Evolutionary conservation across 2,113 vertebrate species (phyloP).

Genomic region (Podarcis muralis): DNA sequence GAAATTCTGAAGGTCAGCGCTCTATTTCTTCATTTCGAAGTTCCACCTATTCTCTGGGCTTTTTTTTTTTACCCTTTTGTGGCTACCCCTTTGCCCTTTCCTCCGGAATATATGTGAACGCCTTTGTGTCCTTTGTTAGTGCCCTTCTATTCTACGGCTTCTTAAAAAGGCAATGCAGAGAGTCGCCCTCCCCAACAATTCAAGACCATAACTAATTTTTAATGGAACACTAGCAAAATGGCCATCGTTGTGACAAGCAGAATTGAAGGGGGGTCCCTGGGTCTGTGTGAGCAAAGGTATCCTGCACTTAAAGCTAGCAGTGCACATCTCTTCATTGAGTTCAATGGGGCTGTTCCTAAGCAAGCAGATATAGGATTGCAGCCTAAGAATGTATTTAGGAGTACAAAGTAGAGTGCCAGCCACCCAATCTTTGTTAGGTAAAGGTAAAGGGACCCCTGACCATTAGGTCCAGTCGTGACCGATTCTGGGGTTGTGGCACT

Average conservation of each 20-base stretch:
- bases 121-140: constrained; percentile 19
- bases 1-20: constrained; percentile 11
- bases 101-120: constrained; percentile 11
- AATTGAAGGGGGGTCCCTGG: background rate
- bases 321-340: too few species aligned
- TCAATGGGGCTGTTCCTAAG: background rate
- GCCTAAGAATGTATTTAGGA: background rate
- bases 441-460: too few species aligned
- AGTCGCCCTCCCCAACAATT: background rate
- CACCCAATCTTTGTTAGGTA: background rate
- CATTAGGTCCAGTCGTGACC: too few species aligned
- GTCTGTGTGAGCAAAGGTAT: background rate
- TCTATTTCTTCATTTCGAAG: constrained; percentile 8
- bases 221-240: background rate
- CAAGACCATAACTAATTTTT: background rate
- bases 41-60: background rate
- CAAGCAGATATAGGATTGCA: background rate
- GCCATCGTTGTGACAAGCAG: background rate
- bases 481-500: too few species aligned
- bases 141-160: background rate
- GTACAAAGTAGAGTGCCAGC: background rate
- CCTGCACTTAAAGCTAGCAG: background rate
- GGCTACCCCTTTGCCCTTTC: background rate
- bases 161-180: background rate
- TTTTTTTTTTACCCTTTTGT: background rate